Evolutionary conservation across 2,113 vertebrate species (phyloP), one percentile per base, ranked within the genome.

Genomic region (Sebastes fasciatus): DNA sequence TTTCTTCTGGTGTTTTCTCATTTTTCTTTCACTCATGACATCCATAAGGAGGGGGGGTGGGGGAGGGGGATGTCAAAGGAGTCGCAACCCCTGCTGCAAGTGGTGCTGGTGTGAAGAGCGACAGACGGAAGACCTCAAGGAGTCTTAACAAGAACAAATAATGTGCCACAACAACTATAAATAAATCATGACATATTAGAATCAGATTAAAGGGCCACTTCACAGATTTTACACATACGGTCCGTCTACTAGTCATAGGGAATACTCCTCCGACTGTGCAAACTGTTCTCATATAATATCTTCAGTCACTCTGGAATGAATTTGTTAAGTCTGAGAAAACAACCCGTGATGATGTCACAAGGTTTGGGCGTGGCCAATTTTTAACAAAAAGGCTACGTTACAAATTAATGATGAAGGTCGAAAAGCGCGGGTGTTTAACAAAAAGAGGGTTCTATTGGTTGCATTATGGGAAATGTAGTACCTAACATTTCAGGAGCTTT

Each of bases 81-180:
- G 80, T 87, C 82, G 43, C 61, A 55, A 67, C 72, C 84, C 71
- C 79, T 79, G 84, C 80, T 84, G 86, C 79, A 88, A 65, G 75
- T 81, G 83, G 58, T 64, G 82, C 62, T 80, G 72, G 84, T 69
- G 89, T 84, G 80, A 86, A 84, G 70, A 69, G 77, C 67, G 89
- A 77, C 89, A 89, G 89, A 90, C 46, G 88, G 86, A 91, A 67
- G 76, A 78, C 63, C 82, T 86, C 45, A 63, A 86, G 71, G 68
- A 88, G 72, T 77, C 60, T 74, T 73, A 71, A 80, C 57, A 17
- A 85, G 83, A 90, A 61, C 71, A 78, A 89, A 89, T 79, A 26
- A 79, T 77, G 71, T n/a, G 62, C 26, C 13, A 72, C 79, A 85
- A 80, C 71, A 70, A 6, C 69, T 83, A 71, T 73, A 83, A 86